Percentiles rank a stretch among this genome's conserved stretches.
Evolutionary conservation across 2,113 vertebrate genomes (phyloP).

Genomic region (Colinus virginianus): DNA sequence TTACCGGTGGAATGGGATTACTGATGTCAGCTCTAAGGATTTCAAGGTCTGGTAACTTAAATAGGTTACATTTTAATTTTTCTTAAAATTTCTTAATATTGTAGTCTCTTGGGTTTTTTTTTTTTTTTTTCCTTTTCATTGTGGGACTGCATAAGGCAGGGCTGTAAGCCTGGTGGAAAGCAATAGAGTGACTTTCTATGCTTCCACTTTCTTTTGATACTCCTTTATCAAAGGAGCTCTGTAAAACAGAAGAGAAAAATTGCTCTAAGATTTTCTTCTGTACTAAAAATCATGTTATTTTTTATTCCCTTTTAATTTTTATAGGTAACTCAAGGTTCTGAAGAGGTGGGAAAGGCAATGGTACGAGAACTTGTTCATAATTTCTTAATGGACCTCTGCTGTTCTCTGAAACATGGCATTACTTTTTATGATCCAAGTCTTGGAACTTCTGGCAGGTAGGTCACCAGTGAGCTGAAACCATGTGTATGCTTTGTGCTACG

Average conservation of each 20-base stretch:
- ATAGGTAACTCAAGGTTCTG: constrained; percentile 65
- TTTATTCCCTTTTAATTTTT: not conserved
- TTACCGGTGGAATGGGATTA: constrained; percentile 92
- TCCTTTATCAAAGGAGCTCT: not conserved
- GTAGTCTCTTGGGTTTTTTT: not conserved
- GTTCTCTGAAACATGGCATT: constrained; percentile 93
- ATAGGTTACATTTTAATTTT: not conserved
- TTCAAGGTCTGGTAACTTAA: constrained; percentile 66
- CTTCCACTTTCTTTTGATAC: not conserved
- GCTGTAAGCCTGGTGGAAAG: not conserved
- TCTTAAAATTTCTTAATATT: not conserved
- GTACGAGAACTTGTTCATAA: constrained; percentile 87
- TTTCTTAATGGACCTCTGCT: constrained; percentile 92
- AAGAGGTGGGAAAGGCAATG: constrained; percentile 78
- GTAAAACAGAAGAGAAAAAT: not conserved
- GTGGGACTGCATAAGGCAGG: not conserved
- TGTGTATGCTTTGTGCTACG: not conserved
- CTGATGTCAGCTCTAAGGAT: constrained; percentile 80
- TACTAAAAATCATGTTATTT: not conserved
- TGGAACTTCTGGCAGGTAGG: constrained; percentile 89
- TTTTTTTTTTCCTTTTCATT: not conserved
- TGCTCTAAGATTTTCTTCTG: not conserved
- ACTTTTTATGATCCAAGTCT: constrained; percentile 91
- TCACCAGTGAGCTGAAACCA: not conserved
- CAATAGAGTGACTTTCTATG: not conserved